A percentile compares a stretch with the other conserved stretches of the same genome.
These are phyloP conservation scores for Pygathrix nemaeus DNA, from an alignment of 2,113 vertebrate species.

Conservation along the genomic window DNA sequence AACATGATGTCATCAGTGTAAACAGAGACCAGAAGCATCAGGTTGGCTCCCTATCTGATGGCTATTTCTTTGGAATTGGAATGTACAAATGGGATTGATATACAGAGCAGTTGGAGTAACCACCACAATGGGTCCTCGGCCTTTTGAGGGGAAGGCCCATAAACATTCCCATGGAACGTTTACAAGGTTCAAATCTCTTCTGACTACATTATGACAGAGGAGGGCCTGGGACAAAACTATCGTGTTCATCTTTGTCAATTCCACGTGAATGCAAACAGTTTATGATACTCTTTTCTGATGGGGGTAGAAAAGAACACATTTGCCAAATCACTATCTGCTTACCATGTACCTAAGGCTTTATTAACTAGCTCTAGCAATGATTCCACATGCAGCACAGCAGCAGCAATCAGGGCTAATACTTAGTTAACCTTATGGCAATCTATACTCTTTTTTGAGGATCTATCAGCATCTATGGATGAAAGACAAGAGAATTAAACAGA, in stretches of 20 bases:
- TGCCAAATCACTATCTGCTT: neutral
- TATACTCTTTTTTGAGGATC: neutral
- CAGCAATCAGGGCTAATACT: neutral
- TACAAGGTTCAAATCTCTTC: neutral
- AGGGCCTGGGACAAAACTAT: neutral
- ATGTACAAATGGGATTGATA: neutral
- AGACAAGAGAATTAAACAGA: neutral
- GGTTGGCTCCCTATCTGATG: neutral
- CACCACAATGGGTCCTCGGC: neutral
- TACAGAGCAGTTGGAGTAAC: neutral
- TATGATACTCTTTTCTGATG: neutral
- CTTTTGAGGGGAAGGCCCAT: neutral
- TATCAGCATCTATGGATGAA: neutral
- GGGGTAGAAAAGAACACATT: neutral
- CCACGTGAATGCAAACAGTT: neutral
- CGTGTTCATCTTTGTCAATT: neutral
- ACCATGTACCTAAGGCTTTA: neutral
- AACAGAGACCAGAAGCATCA: neutral
- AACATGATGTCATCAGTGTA: neutral
- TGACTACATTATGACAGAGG: neutral
- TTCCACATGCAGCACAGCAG: too few species aligned
- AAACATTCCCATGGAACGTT: neutral
- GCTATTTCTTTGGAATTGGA: neutral
- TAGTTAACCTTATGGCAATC: neutral
- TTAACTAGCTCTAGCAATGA: neutral